phyloP scores from a whole-genome alignment of 2,888 invertebrate genomes.

The Priocnemis perturbator region DNA sequence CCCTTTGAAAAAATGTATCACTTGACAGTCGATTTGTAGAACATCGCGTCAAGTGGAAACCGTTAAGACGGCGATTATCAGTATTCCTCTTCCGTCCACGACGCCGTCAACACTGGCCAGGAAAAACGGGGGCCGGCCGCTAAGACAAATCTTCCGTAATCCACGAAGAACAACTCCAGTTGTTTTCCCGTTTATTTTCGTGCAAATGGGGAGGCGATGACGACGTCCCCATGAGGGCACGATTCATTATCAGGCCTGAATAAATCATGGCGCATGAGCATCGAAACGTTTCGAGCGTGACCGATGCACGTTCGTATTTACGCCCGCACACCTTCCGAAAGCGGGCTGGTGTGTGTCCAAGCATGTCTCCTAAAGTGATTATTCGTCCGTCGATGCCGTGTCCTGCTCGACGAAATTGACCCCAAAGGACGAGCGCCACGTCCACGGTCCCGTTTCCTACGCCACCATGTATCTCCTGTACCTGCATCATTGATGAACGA shows the following conservation, averaged over 20 bases:
- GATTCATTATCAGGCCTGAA: conserved; percentile 72
- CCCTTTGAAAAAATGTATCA: too few species aligned
- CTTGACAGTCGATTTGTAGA: too few species aligned
- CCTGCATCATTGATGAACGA: conserved; percentile 71
- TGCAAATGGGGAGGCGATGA: conserved; percentile 61
- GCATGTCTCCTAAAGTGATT: conserved; percentile 65
- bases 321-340: background rate
- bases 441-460: conserved; percentile 24
- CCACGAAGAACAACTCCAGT: conserved; percentile 15
- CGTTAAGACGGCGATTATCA: too few species aligned
- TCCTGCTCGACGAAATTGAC: conserved; percentile 66
- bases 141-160: conserved; percentile 10
- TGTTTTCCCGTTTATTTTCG: background rate
- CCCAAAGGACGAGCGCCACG: conserved; percentile 64
- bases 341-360: conserved; percentile 30
- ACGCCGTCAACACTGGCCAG: background rate
- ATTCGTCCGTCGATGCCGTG: conserved; percentile 67
- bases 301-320: conserved; percentile 6
- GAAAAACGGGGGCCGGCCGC: background rate
- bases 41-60: too few species aligned
- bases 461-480: conserved; percentile 66
- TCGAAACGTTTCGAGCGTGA: conserved; percentile 55
- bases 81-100: too few species aligned
- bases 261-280: conserved; percentile 63
- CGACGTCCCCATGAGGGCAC: conserved; percentile 64